Conservation (phyloP, 2,113 vertebrate genomes). For the Trogon surrucura region DNA sequence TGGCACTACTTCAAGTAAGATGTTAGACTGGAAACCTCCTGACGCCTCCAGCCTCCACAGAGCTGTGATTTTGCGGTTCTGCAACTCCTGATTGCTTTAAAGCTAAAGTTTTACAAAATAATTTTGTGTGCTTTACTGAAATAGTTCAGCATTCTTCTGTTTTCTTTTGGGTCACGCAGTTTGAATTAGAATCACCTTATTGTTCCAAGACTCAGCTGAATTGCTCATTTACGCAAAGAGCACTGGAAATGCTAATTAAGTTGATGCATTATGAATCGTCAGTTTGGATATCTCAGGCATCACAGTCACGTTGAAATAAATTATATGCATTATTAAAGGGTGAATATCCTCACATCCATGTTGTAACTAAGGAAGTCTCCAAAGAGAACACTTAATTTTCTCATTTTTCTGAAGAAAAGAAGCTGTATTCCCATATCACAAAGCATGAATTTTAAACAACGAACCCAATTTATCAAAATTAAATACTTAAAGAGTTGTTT, state of each 20-base stretch:
- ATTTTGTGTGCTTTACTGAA: not conserved
- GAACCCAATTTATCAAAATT: constrained; percentile 29
- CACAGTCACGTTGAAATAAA: constrained; percentile 45
- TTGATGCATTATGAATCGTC: not conserved
- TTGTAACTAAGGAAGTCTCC: constrained; percentile 42
- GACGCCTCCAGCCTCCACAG: not conserved
- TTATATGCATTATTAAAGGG: constrained; percentile 39
- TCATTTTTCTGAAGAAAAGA: constrained; percentile 67
- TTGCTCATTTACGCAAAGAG: not conserved
- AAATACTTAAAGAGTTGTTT: constrained; percentile 2
- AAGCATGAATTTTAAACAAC: constrained; percentile 57
- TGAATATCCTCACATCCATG: constrained; percentile 17
- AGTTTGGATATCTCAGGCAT: not conserved
- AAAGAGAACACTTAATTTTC: constrained; percentile 58
- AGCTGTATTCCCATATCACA: constrained; percentile 51
- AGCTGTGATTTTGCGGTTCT: not conserved
- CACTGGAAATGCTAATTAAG: constrained; percentile 37
- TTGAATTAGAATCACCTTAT: constrained; percentile 20
- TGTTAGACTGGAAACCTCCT: not conserved
- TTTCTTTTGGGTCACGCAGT: constrained; percentile 2
- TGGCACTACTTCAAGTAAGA: not conserved
- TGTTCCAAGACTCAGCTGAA: constrained; percentile 8
- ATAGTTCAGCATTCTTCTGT: not conserved
- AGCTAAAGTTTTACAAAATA: not conserved
- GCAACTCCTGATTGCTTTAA: not conserved